These are phyloP conservation scores for Tolypeutes matacus DNA, from an alignment of 2,797 vertebrate genomes.

Conservation along the genomic window DNA sequence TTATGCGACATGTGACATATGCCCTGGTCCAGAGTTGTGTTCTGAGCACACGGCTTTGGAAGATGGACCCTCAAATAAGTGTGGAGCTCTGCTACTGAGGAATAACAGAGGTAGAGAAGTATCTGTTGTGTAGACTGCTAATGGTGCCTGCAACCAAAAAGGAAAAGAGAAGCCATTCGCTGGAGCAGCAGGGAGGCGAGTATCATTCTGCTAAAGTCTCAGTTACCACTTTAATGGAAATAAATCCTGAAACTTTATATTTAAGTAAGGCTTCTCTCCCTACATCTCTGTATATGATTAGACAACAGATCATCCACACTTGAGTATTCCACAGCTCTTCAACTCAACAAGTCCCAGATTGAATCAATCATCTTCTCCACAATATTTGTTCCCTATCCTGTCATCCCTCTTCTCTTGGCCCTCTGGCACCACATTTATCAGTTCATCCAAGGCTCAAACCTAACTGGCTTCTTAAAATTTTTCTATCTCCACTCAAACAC, in stretches of 20 bases:
- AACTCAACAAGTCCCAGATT: neutral
- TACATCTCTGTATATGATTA: neutral
- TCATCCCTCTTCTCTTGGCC: neutral
- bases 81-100: neutral
- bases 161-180: neutral
- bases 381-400: neutral
- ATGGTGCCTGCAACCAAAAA: neutral
- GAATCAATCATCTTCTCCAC: neutral
- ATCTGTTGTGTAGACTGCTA: neutral
- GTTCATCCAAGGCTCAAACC: neutral
- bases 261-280: neutral
- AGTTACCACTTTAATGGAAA: neutral
- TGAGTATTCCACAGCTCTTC: neutral
- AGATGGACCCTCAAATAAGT: neutral
- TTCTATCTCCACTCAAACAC: neutral
- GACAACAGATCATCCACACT: neutral
- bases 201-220: neutral
- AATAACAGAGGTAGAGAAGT: neutral
- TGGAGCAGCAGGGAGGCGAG: neutral
- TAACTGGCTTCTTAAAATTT: neutral
- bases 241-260: neutral
- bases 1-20: neutral
- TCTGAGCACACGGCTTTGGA: neutral
- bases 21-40: neutral
- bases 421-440: neutral